These are phyloP conservation scores for Heliopora coerulea DNA, from an alignment of 92 coral and sea anemone genomes.

Conservation along the genomic window DNA sequence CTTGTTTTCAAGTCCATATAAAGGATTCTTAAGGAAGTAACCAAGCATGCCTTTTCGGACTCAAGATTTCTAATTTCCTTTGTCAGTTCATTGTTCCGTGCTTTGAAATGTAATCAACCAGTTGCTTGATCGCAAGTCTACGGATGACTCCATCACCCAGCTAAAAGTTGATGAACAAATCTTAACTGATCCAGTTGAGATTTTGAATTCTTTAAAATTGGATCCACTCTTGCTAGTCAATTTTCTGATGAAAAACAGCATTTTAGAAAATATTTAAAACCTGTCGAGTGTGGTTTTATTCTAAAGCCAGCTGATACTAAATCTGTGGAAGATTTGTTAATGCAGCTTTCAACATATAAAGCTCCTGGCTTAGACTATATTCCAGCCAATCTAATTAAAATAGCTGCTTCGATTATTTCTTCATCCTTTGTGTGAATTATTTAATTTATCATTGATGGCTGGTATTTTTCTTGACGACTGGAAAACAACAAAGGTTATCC, in stretches of 20 bases:
- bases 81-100: too few relatives aligned
- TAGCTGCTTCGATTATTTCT: slow-evolving; percentile 6
- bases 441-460: background rate
- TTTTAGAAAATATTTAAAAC: slow-evolving; percentile 15
- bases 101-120: slow-evolving; percentile 31
- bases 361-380: slow-evolving; percentile 14
- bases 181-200: slow-evolving; percentile 30
- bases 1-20: too few relatives aligned
- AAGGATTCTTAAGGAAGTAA: too few relatives aligned
- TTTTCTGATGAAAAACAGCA: background rate
- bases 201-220: background rate
- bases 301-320: slow-evolving; percentile 23
- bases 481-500: slow-evolving; percentile 15
- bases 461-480: slow-evolving; percentile 15
- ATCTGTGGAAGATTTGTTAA: background rate
- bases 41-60: too few relatives aligned
- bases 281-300: background rate
- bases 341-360: background rate
- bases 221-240: slow-evolving; percentile 19
- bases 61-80: too few relatives aligned
- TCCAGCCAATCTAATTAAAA: slow-evolving; percentile 18
- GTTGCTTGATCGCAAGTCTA: slow-evolving; percentile 7
- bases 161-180: slow-evolving; percentile 4
- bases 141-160: slow-evolving; percentile 12
- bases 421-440: slow-evolving; percentile 7